Percentiles rank a stretch among this genome's conserved stretches.
Evolutionary conservation across 2,797 vertebrate genomes (phyloP).

Genomic region (Pteronotus mesoamericanus): DNA sequence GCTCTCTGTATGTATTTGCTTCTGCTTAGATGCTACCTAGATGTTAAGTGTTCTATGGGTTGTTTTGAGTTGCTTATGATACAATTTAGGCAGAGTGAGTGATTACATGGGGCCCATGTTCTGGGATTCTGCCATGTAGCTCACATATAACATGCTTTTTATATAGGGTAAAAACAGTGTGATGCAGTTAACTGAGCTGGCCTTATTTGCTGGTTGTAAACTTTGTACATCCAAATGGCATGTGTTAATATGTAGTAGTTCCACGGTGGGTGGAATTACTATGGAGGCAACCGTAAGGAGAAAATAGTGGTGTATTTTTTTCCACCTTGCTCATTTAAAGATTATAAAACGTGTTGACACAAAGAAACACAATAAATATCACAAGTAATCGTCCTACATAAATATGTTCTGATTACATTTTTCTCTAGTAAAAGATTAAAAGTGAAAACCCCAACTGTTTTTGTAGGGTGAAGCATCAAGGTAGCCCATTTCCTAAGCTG

Average conservation of each 20-base stretch:
- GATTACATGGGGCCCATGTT: neutral
- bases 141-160: neutral
- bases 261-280: neutral
- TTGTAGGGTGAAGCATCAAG: too few species aligned
- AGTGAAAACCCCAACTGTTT: neutral
- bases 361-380: neutral
- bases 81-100: neutral
- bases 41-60: neutral
- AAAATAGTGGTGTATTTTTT: neutral
- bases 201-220: neutral
- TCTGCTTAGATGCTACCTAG: too few species aligned
- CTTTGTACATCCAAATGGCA: fast-evolving
- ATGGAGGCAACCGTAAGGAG: neutral
- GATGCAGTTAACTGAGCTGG: neutral
- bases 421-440: neutral
- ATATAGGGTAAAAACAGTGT: neutral
- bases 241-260: neutral
- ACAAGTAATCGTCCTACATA: neutral
- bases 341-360: neutral
- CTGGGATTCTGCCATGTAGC: neutral
- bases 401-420: neutral
- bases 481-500: neutral
- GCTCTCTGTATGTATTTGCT: neutral
- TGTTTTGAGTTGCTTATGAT: neutral
- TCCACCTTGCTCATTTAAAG: neutral